Base-by-base conservation (phyloP, 2,888 invertebrate species). In the Rhingia campestris region DNA sequence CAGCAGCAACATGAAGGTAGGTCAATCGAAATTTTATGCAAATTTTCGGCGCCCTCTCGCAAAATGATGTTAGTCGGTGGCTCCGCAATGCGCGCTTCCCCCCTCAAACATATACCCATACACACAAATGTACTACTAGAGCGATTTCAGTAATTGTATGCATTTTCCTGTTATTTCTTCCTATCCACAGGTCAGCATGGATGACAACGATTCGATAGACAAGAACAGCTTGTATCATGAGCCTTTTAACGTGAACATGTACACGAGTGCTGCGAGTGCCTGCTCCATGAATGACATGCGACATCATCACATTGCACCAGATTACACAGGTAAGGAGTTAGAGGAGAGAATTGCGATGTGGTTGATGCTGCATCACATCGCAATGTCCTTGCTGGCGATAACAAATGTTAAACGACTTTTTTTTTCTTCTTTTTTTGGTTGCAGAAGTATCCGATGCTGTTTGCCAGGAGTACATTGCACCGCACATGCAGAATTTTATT, bases 401-500 rank as follows among this genome's bases (percentile, higher is more conserved):
- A 82, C 77, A 63, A 73, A 53, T 76, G 61, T 32, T 32, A 54
- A 69, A 59, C 39, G 22, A 12, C 9, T 39, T 35, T 77, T 69
- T 63, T 76, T 64, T 76, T 56, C 3, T 33, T 56, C 49, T 49
- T 64, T 72, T 54, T 54, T 49, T 41, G 12, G 72, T 79, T 70
- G 73, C 91, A 93, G 93, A 93, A 90, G 93, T 93, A 86, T 93
- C 93, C 81, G 93, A 93, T 90, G 92, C 93, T 86, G 92, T 93
- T 72, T 91, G 92, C 86, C 92, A 92, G 86, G 93, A 93, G 87
- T 94, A 94, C 88, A 94, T 94, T 47, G 93, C 94, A 69, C 94
- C 90, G 81, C 93, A 94, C 86, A 93, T 93, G 90, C 91, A 92
- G 87, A 90, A 92, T 87, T 92, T 92, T 79, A 92, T 92, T 87